These are phyloP conservation scores for Chelonia mydas DNA, from an alignment of 2,797 vertebrate genomes.

Conservation along the genomic window DNA sequence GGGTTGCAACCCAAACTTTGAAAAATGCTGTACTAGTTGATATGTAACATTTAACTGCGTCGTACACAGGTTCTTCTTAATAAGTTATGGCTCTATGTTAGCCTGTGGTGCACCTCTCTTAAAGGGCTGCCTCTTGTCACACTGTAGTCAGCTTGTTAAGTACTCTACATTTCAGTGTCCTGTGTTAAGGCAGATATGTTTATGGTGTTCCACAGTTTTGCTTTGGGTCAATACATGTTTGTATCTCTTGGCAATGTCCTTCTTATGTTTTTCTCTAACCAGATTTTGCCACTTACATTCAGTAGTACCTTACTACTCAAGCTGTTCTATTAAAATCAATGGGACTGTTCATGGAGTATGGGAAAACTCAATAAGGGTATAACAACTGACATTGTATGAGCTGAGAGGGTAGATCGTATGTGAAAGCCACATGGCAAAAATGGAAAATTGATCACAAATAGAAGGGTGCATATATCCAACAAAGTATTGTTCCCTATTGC, in stretches of 20 bases:
- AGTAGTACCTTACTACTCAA: conserved; percentile 32
- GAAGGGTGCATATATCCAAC: background rate
- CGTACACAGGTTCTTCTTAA: conserved; percentile 26
- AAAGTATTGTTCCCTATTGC: background rate
- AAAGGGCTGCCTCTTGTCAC: background rate
- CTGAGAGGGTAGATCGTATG: background rate
- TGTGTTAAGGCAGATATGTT: conserved; percentile 4
- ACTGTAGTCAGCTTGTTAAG: conserved; percentile 17
- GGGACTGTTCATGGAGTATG: background rate
- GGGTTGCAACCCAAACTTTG: too few relatives aligned
- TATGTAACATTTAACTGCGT: conserved; percentile 4
- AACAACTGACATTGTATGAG: background rate
- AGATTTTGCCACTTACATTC: conserved; percentile 11
- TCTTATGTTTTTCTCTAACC: background rate
- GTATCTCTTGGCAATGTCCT: background rate
- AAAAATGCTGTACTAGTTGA: background rate
- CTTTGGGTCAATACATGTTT: background rate
- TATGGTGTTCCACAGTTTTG: background rate
- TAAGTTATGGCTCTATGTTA: background rate
- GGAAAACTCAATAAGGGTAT: background rate
- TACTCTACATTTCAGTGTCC: background rate
- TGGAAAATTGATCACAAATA: background rate
- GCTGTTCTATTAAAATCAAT: background rate
- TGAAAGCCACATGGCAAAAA: background rate
- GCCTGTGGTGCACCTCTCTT: conserved; percentile 29